Evolutionary conservation across 2,888 invertebrate genomes (phyloP).

Genomic region (Xylophagus ater): DNA sequence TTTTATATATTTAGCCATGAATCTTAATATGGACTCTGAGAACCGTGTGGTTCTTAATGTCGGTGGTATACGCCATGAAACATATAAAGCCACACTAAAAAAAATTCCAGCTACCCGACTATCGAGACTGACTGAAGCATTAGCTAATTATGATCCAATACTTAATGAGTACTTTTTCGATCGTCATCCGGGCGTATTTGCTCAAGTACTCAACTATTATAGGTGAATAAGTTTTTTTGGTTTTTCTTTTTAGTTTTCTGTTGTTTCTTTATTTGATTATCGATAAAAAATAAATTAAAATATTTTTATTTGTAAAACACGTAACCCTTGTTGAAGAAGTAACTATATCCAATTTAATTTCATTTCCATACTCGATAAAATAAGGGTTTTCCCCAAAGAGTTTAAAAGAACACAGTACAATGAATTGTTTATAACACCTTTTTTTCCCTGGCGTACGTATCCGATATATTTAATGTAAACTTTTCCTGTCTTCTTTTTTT

Average conservation of each 20-base stretch:
- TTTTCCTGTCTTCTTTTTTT: too few species aligned
- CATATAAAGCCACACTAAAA: slow-evolving; percentile 90
- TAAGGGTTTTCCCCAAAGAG: too few species aligned
- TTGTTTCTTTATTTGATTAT: background rate
- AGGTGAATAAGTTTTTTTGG: slow-evolving; percentile 43
- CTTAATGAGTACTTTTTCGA: slow-evolving; percentile 99
- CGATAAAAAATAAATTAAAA: too few species aligned
- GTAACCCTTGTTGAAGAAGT: too few species aligned
- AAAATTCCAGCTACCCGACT: slow-evolving; percentile 95
- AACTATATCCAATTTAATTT: too few species aligned
- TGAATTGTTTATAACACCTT: too few species aligned
- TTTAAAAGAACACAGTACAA: too few species aligned
- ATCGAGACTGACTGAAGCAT: slow-evolving; percentile 87
- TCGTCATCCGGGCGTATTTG: slow-evolving; percentile 91
- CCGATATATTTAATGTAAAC: too few species aligned
- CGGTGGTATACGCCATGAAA: slow-evolving; percentile 95
- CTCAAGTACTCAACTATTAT: slow-evolving; percentile 95
- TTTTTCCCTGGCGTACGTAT: too few species aligned
- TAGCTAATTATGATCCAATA: slow-evolving; percentile 98
- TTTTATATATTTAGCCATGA: slow-evolving; percentile 49
- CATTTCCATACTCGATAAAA: too few species aligned
- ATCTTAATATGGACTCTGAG: slow-evolving; percentile 92
- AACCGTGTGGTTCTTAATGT: slow-evolving; percentile 98
- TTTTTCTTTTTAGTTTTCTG: background rate
- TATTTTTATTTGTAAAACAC: background rate